These are phyloP conservation scores for Leptinotarsa lineolata DNA, from an alignment of 1,140 invertebrate genomes.

Conservation along the genomic window DNA sequence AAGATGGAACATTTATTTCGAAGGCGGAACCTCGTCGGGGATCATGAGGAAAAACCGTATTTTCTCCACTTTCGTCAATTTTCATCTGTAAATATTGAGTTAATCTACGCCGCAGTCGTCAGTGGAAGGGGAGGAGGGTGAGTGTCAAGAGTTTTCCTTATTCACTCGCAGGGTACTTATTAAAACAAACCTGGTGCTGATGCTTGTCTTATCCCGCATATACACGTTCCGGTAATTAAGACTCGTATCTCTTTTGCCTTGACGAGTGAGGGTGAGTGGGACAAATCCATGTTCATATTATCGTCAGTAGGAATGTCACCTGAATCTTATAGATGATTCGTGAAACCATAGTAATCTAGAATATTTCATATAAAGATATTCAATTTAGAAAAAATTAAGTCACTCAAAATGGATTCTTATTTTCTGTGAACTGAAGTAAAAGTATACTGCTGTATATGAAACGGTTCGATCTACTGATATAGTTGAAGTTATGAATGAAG, in stretches of 20 bases:
- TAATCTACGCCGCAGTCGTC: constrained; percentile 41
- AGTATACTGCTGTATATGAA: too few species aligned
- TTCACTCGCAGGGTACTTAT: constrained; percentile 41
- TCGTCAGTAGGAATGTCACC: too few species aligned
- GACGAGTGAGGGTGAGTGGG: background rate
- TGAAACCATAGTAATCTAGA: too few species aligned
- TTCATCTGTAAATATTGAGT: constrained; percentile 51
- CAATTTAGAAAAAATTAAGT: too few species aligned
- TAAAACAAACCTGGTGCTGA: constrained; percentile 49
- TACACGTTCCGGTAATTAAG: constrained; percentile 44
- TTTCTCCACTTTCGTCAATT: constrained; percentile 44
- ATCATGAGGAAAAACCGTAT: constrained; percentile 27
- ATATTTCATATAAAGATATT: too few species aligned
- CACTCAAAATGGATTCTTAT: too few species aligned
- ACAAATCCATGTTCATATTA: background rate
- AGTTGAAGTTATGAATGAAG: too few species aligned
- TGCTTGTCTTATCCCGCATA: constrained; percentile 48
- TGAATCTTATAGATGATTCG: too few species aligned
- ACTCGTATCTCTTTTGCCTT: constrained; percentile 34
- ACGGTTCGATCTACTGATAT: too few species aligned
- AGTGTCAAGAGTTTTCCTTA: constrained; percentile 46
- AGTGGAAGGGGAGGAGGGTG: constrained; percentile 32
- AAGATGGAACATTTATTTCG: constrained; percentile 13
- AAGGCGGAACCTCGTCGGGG: constrained; percentile 14
- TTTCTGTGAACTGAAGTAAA: too few species aligned